phyloP scores from a whole-genome alignment of 2,797 vertebrate genomes.

The Denticeps clupeoides region DNA sequence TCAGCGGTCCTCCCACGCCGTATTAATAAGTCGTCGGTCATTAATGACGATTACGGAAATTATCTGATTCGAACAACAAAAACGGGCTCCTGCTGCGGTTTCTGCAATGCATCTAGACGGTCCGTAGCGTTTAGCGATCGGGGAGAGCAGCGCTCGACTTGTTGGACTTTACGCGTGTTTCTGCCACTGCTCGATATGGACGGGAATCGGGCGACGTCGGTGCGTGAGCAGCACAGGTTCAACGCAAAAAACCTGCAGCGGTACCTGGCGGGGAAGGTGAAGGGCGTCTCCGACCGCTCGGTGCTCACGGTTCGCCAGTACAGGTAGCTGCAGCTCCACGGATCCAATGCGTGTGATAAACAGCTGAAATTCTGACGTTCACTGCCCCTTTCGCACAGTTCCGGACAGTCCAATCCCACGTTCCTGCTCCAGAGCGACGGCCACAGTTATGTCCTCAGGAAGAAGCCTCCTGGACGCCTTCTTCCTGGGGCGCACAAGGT shows the following conservation, averaged over 20 bases:
- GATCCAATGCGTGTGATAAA: not conserved
- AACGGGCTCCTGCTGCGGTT: too few species aligned
- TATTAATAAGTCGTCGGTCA: too few species aligned
- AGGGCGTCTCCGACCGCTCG: constrained; percentile 41
- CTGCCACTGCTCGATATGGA: too few species aligned
- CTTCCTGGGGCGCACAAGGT: constrained; percentile 81
- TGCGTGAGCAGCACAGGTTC: constrained; percentile 65
- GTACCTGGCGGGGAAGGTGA: constrained; percentile 54
- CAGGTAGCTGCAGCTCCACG: constrained; percentile 54
- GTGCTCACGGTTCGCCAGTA: constrained; percentile 64
- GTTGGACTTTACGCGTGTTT: too few species aligned
- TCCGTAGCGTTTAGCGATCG: too few species aligned
- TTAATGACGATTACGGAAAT: too few species aligned
- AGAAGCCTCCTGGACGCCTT: constrained; percentile 79
- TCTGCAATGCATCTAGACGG: too few species aligned
- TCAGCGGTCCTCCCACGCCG: too few species aligned
- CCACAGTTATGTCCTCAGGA: constrained; percentile 73
- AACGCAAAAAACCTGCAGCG: constrained; percentile 48
- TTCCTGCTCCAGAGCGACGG: constrained; percentile 69
- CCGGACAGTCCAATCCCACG: constrained; percentile 87
- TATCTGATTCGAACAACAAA: too few species aligned
- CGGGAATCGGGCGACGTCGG: too few species aligned
- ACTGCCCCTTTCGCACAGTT: constrained; percentile 40
- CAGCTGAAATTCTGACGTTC: not conserved
- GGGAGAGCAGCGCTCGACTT: too few species aligned